Conservation (phyloP, 2,888 invertebrate species). For the Zootermopsis nevadensis region DNA sequence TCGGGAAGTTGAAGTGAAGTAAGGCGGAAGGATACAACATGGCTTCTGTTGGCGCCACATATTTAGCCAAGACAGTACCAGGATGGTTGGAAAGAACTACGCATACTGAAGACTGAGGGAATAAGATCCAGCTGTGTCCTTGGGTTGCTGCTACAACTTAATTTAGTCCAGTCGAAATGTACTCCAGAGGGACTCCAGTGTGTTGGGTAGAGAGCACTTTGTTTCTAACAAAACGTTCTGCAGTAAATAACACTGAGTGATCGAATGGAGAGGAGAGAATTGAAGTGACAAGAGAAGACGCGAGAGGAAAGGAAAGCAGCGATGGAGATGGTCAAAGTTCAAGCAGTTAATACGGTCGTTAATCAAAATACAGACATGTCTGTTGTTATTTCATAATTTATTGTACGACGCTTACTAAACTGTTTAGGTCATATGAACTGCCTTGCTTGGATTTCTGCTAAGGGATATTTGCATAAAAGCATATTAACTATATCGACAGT, state of each 20-base stretch:
- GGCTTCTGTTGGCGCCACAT: slow-evolving; percentile 15
- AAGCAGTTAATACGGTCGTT: no score
- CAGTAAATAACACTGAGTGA: background rate
- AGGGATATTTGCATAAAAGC: no score
- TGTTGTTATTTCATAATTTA: no score
- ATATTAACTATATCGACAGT: no score
- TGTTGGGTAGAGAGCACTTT: background rate
- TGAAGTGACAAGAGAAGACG: no score
- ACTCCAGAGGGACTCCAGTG: background rate
- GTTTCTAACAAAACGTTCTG: background rate
- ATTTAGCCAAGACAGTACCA: background rate
- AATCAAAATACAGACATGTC: no score
- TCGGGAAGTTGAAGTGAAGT: background rate
- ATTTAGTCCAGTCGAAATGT: background rate
- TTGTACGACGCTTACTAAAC: no score
- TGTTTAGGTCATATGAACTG: no score
- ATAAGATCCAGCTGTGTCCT: background rate
- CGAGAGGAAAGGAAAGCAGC: no score
- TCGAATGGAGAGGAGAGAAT: no score
- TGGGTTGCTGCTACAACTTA: slow-evolving; percentile 2
- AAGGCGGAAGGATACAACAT: slow-evolving; percentile 14
- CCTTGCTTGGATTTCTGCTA: no score
- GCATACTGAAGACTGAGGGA: background rate
- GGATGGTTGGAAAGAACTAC: background rate
- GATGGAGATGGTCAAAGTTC: no score